Evolutionary conservation across 2,888 invertebrate genomes (phyloP).

Genomic region (Tetramorium bicarinatum): DNA sequence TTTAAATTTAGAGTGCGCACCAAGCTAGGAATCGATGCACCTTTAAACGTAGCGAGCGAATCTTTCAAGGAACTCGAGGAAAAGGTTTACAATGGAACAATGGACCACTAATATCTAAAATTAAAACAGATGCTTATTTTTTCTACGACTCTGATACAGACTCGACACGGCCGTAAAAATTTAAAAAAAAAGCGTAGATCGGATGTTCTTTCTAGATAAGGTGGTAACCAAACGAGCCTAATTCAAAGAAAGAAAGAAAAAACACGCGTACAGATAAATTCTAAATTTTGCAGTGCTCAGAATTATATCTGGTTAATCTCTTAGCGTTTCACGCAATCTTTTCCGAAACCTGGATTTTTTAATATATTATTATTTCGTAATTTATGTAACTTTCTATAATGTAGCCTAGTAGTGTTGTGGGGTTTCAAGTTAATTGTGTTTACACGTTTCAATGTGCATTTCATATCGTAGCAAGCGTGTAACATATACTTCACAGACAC

Average conservation of each 20-base stretch:
- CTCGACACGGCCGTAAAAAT: conserved; percentile 72
- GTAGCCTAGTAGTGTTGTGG: conserved; percentile 41
- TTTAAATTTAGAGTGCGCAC: conserved; percentile 64
- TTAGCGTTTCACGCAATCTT: conserved; percentile 54
- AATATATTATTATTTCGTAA: conserved; percentile 49
- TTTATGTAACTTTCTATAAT: conserved; percentile 56
- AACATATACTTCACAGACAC: conserved; percentile 63
- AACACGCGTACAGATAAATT: conserved; percentile 50
- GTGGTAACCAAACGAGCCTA: conserved; percentile 65
- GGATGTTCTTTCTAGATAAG: conserved; percentile 67
- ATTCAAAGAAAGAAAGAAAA: conserved; percentile 60
- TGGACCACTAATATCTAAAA: conserved; percentile 81
- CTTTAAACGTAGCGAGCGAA: conserved; percentile 58
- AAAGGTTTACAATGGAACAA: conserved; percentile 78
- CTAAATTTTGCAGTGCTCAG: conserved; percentile 63
- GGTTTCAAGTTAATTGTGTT: conserved; percentile 58
- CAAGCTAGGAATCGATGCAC: conserved; percentile 63
- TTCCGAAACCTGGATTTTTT: conserved; percentile 35
- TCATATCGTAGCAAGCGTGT: conserved; percentile 46
- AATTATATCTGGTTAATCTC: conserved; percentile 48
- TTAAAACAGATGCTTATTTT: conserved; percentile 81
- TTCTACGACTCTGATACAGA: conserved; percentile 80
- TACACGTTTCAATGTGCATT: conserved; percentile 58
- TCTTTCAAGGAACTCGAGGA: conserved; percentile 59
- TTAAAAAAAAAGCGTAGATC: conserved; percentile 53